Conservation (phyloP, 2,113 vertebrate species). For the Xiphophorus maculatus region DNA sequence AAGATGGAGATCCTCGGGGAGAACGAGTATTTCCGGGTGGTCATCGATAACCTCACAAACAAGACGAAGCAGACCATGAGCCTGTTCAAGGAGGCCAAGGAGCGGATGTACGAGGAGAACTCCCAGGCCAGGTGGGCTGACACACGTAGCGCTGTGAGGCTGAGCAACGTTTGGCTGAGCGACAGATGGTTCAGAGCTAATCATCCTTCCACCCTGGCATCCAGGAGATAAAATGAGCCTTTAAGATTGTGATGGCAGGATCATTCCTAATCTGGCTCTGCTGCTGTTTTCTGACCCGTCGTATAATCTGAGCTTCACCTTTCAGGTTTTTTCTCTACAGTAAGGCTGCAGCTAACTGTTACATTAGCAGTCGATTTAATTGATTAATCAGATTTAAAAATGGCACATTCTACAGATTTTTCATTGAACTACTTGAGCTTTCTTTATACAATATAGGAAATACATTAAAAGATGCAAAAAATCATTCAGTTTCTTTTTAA, state of each 20-base stretch:
- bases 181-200: conserved; percentile 15
- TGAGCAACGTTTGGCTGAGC: conserved; percentile 7
- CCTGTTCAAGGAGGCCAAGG: conserved; percentile 97
- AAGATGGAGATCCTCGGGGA: conserved; percentile 97
- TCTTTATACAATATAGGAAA: too few relatives aligned
- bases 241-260: conserved; percentile 8
- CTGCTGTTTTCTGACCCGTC: not conserved
- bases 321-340: not conserved
- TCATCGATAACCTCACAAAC: conserved; percentile 98
- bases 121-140: conserved; percentile 89
- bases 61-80: conserved; percentile 99
- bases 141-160: not conserved
- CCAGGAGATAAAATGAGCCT: conserved; percentile 6
- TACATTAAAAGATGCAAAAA: too few relatives aligned
- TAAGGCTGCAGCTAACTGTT: too few relatives aligned
- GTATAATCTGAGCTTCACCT: not conserved
- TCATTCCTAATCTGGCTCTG: not conserved
- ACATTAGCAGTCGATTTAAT: too few relatives aligned
- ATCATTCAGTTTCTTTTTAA: too few relatives aligned
- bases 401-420: too few relatives aligned
- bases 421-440: too few relatives aligned
- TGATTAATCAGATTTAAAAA: too few relatives aligned
- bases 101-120: conserved; percentile 98
- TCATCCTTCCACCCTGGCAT: conserved; percentile 13
- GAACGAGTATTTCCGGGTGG: conserved; percentile 96